Conservation (phyloP, 2,113 vertebrate genomes). For the Oryzias curvinotus region DNA sequence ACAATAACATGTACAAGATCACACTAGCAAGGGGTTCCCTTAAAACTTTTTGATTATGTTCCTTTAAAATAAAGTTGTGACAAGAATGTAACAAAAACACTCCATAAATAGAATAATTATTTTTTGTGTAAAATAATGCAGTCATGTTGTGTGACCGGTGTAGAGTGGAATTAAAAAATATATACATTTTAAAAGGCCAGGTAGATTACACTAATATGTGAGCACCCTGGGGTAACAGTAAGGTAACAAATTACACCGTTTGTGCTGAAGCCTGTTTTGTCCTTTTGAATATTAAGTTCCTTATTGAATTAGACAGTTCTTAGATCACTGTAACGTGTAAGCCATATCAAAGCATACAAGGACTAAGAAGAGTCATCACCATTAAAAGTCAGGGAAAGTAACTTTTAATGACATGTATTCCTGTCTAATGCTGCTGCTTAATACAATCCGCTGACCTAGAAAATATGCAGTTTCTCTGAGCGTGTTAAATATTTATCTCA, state of each 20-base stretch:
- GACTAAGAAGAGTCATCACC: slow-evolving; percentile 45
- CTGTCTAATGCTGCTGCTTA: slow-evolving; percentile 49
- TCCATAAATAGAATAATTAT: too few species aligned
- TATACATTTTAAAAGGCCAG: slow-evolving; percentile 34
- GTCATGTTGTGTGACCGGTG: slow-evolving; percentile 17
- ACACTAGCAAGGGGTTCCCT: too few species aligned
- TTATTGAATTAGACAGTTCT: slow-evolving; percentile 28
- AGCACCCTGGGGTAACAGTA: slow-evolving; percentile 23
- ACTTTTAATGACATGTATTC: slow-evolving; percentile 61
- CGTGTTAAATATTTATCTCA: slow-evolving; percentile 50
- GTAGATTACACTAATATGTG: slow-evolving; percentile 41
- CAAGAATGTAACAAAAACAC: too few species aligned
- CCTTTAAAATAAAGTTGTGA: too few species aligned
- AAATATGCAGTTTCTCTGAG: slow-evolving; percentile 36
- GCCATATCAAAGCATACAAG: slow-evolving; percentile 45
- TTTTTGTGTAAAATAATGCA: slow-evolving; percentile 20
- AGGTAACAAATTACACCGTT: slow-evolving; percentile 28
- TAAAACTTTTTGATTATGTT: too few species aligned
- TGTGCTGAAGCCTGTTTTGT: slow-evolving; percentile 6
- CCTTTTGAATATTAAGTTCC: slow-evolving; percentile 20
- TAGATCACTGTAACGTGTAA: slow-evolving; percentile 9
- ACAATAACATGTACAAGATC: too few species aligned
- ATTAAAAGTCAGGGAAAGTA: slow-evolving; percentile 66
- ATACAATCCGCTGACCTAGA: slow-evolving; percentile 58
- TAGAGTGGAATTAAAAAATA: slow-evolving; percentile 27